Evolutionary conservation across 1,140 invertebrate species (phyloP), one percentile per base, ranked within the genome.

Genomic region (Drosophila lacteicornis): DNA sequence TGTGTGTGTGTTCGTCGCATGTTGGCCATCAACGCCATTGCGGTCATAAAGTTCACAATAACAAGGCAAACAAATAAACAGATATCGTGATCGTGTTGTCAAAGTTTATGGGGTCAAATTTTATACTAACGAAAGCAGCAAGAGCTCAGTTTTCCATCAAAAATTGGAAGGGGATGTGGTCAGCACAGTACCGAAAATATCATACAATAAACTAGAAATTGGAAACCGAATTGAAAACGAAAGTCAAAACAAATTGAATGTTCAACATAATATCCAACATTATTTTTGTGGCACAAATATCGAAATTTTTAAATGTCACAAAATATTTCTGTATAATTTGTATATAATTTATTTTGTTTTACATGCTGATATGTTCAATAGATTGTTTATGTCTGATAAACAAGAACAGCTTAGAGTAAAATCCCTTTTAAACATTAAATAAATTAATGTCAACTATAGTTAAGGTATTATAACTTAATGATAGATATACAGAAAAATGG

Each of bases 51-150:
- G 38, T 63, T 79, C 42, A 60, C 56, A 79, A 79, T 58, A 79
- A 63, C 75, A 70, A 71, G 40, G 62, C 74, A 78, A 66, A 33
- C 62, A 67, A 77, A 83, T 60, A 71, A 78, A 78, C 51, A 78
- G 57, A 69, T 69, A 69, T 57, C 36, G 19, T 69, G 74, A 78
- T 78, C 50, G 57, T 27, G 43, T 61, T 68, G 56, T 69, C 36
- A 78, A 78, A 69, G 63, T 78, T 78, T 76, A 76, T 59, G 27
- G 73, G 43, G 71, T 63, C 67, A 60, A 51, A 70, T 62, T 69
- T 68, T 58, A 66, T 38, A 66, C 51, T 66, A n/a, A 47, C 47
- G 40, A 22, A 25, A 25, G 42, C 27, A 55, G 40, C 27, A 43
- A 38, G 27, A 27, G 66, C 27, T 38, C 45, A n/a, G 45, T 17